A percentile compares a stretch with the other conserved stretches of the same genome.
Evolutionary conservation across 35 echinoderm and acorn worm species (phyloP).

Genomic region (Strongylocentrotus purpuratus): DNA sequence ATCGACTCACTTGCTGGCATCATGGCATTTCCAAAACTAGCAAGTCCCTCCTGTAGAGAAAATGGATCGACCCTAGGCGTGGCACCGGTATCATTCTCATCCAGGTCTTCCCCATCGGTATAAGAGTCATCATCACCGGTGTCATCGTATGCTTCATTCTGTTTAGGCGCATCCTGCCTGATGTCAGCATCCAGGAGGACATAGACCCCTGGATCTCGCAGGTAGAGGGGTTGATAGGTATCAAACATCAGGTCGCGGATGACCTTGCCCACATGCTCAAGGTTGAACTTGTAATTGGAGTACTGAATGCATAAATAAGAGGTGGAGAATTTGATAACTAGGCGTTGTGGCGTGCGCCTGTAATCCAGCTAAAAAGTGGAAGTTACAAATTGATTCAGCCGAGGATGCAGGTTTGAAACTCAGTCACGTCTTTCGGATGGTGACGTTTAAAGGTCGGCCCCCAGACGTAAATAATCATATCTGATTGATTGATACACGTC

Average conservation of each 20-base stretch:
- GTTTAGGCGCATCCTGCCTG: not conserved
- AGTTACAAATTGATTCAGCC: too few species aligned
- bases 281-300: conserved; percentile 51
- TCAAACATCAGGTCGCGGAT: conserved; percentile 85
- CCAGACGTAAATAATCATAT: too few species aligned
- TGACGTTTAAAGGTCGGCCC: too few species aligned
- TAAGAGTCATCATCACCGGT: not conserved
- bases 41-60: not conserved
- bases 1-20: conserved; percentile 13
- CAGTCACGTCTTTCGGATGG: too few species aligned
- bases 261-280: conserved; percentile 80
- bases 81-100: conserved; percentile 24
- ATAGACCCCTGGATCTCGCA: conserved; percentile 48
- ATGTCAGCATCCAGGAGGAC: conserved; percentile 22
- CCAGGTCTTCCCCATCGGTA: not conserved
- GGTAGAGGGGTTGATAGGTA: conserved; percentile 84
- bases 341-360: too few species aligned
- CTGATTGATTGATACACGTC: too few species aligned
- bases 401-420: too few species aligned
- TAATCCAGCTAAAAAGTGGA: too few species aligned
- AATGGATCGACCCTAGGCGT: not conserved
- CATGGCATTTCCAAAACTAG: not conserved
- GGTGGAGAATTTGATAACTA: not conserved
- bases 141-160: not conserved
- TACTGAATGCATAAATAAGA: not conserved